A percentile compares a stretch with the other conserved stretches of the same genome.
Evolutionary conservation across 2,113 vertebrate species (phyloP).

Genomic region (Sitta europaea): DNA sequence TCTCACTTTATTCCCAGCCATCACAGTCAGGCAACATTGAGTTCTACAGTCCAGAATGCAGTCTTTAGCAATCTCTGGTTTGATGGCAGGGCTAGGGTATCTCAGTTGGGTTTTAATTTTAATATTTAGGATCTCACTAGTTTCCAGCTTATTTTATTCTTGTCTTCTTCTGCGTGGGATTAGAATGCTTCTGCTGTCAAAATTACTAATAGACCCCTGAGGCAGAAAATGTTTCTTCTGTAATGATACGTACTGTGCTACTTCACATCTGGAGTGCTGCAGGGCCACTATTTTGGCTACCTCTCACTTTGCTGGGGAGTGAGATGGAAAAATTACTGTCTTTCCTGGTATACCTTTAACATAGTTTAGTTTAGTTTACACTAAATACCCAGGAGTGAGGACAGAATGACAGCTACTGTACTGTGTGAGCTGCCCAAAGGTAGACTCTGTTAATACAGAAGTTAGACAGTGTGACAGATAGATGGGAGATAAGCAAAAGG

Average conservation of each 20-base stretch:
- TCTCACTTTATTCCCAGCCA: not conserved
- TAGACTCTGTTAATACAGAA: constrained; percentile 79
- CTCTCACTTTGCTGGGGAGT: constrained; percentile 40
- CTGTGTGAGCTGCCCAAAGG: constrained; percentile 77
- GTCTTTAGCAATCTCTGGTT: not conserved
- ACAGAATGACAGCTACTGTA: constrained; percentile 81
- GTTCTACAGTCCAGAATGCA: not conserved
- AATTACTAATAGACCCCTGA: constrained; percentile 56
- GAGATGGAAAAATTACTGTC: constrained; percentile 63
- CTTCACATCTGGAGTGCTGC: constrained; percentile 76
- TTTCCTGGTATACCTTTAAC: constrained; percentile 55
- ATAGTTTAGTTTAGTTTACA: constrained; percentile 74
- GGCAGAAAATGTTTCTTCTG: constrained; percentile 53
- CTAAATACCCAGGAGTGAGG: constrained; percentile 71
- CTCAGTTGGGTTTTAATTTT: not conserved
- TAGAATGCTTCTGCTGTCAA: constrained; percentile 53
- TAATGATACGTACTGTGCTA: not conserved
- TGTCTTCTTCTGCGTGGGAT: not conserved
- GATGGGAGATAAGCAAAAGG: constrained; percentile 75
- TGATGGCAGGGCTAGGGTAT: not conserved
- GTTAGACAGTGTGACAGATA: constrained; percentile 78
- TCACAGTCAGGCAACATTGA: not conserved
- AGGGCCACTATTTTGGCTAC: constrained; percentile 67
- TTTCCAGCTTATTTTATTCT: not conserved
- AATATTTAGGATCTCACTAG: not conserved